phyloP scores from a whole-genome alignment of 2,797 vertebrate species.

The Hippocampus kuda region DNA sequence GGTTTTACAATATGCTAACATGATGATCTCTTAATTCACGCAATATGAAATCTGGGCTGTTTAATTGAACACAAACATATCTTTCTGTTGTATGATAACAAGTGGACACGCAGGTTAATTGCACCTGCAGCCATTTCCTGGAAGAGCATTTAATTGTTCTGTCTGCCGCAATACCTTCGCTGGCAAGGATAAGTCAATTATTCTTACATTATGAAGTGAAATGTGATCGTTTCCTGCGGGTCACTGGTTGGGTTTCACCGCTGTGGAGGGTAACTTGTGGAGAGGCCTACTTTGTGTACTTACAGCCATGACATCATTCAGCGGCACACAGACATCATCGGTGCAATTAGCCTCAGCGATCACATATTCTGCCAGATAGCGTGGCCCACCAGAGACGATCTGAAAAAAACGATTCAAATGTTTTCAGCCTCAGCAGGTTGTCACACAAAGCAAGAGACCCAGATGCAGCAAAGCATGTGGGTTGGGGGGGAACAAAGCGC shows the following conservation, averaged over 20 bases:
- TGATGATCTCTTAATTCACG: too few species aligned
- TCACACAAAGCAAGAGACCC: neutral
- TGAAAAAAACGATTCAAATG: constrained; percentile 33
- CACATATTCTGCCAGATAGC: constrained; percentile 54
- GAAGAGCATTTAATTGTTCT: too few species aligned
- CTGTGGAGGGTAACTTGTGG: neutral
- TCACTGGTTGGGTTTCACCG: too few species aligned
- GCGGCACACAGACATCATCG: constrained; percentile 40
- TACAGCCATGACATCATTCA: constrained; percentile 47
- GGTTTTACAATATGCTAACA: too few species aligned
- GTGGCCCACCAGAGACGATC: constrained; percentile 41
- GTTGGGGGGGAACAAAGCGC: neutral
- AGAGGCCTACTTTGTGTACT: constrained; percentile 24
- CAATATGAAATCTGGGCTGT: too few species aligned
- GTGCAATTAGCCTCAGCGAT: constrained; percentile 63
- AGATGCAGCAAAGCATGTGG: neutral
- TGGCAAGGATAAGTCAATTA: neutral
- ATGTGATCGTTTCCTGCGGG: too few species aligned
- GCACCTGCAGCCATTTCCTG: too few species aligned
- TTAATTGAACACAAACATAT: too few species aligned
- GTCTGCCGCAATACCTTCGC: too few species aligned
- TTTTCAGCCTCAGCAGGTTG: neutral
- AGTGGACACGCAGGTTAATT: too few species aligned
- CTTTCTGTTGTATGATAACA: too few species aligned
- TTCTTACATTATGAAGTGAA: too few species aligned